Conservation (phyloP, 2,797 vertebrate genomes). For the Florisuga fusca region DNA sequence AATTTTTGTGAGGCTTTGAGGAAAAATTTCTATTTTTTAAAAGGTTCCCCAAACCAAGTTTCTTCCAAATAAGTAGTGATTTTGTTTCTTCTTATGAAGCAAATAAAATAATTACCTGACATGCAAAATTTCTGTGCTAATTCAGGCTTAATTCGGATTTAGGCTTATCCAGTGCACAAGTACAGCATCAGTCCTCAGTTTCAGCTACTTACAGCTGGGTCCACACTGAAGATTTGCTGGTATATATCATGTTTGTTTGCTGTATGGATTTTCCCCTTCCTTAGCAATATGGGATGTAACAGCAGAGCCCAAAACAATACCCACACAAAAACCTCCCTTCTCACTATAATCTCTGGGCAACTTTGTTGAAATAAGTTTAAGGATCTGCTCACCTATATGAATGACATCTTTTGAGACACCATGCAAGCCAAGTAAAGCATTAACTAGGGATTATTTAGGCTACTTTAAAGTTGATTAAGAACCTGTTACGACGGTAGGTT, state of each 20-base stretch:
- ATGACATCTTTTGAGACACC: neutral
- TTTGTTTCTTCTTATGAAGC: neutral
- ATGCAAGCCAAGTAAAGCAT: neutral
- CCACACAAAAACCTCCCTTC: neutral
- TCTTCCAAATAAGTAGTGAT: neutral
- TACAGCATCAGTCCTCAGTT: neutral
- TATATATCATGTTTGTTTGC: neutral
- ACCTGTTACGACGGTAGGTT: neutral
- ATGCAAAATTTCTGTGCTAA: neutral
- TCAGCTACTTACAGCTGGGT: neutral
- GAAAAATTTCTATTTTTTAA: neutral
- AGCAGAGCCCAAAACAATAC: neutral
- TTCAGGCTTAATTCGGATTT: neutral
- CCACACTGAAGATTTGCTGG: neutral
- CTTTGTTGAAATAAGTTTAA: neutral
- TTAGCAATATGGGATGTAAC: neutral
- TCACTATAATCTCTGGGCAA: neutral
- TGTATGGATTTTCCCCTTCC: neutral
- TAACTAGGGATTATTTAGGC: neutral
- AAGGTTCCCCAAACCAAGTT: neutral
- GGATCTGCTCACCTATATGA: neutral
- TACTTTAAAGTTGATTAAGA: neutral
- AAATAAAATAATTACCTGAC: neutral
- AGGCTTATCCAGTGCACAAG: neutral
- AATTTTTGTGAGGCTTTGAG: neutral